Conservation (phyloP, 37 sponge, comb jelly and placozoan species). For the Theonella swinhoei region DNA sequence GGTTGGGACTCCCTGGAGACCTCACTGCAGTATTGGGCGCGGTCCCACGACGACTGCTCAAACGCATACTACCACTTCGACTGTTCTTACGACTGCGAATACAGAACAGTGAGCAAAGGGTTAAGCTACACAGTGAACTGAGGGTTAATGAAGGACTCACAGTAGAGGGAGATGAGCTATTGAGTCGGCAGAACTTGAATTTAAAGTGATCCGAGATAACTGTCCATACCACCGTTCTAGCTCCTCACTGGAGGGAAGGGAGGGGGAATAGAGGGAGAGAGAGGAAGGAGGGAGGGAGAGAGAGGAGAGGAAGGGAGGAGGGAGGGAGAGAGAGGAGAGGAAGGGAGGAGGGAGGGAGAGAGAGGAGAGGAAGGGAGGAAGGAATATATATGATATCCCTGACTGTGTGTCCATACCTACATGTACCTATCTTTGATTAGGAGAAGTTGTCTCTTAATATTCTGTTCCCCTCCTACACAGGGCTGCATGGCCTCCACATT, state of each 20-base stretch:
- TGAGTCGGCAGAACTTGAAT: too few relatives aligned
- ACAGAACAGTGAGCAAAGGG: too few relatives aligned
- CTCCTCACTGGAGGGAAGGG: background rate
- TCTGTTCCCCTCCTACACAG: slow-evolving; percentile 52
- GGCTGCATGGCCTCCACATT: slow-evolving; percentile 56
- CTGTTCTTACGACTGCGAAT: too few relatives aligned
- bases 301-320: background rate
- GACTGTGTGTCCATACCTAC: background rate
- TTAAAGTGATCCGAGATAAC: background rate
- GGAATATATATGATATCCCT: background rate
- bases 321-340: background rate
- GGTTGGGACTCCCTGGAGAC: too few relatives aligned
- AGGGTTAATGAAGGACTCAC: too few relatives aligned
- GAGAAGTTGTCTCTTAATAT: background rate
- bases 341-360: background rate
- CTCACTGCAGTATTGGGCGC: too few relatives aligned
- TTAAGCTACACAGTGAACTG: too few relatives aligned
- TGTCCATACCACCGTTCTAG: background rate
- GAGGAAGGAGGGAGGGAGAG: background rate
- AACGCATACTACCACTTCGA: too few relatives aligned
- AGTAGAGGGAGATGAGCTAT: background rate
- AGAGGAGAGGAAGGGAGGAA: background rate
- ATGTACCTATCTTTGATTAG: background rate
- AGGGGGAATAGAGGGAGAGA: background rate
- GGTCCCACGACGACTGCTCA: too few relatives aligned